Evolutionary conservation across 1,140 invertebrate genomes (phyloP).

Genomic region (Drosophila takahashii): DNA sequence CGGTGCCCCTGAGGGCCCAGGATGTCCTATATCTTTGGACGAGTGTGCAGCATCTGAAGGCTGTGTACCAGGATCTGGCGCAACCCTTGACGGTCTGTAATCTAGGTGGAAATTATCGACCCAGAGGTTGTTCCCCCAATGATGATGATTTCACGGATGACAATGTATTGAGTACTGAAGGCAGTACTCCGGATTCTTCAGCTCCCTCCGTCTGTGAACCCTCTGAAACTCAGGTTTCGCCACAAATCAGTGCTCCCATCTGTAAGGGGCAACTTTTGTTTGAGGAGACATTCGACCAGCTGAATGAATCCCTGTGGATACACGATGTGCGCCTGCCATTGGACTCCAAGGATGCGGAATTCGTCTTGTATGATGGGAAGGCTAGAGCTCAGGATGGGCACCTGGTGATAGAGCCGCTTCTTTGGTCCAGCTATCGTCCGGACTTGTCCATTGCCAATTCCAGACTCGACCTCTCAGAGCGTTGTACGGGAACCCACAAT

Average conservation of each 20-base stretch:
- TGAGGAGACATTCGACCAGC: conserved; percentile 64
- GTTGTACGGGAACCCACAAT: conserved; percentile 66
- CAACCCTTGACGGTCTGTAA: conserved; percentile 41
- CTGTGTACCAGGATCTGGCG: conserved; percentile 51
- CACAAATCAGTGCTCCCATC: conserved; percentile 8
- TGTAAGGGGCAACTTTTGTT: conserved; percentile 72
- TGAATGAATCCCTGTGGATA: conserved; percentile 67
- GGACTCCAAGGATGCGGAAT: conserved; percentile 66
- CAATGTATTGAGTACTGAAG: neutral
- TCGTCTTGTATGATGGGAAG: conserved; percentile 66
- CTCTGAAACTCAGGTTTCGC: neutral
- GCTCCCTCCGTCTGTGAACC: conserved; percentile 9
- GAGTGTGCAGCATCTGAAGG: conserved; percentile 66
- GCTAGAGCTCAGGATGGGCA: conserved; percentile 40
- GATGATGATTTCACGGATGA: conserved; percentile 11
- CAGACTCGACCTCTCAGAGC: conserved; percentile 55
- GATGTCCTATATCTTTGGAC: conserved; percentile 72
- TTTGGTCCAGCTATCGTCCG: conserved; percentile 65
- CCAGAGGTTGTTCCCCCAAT: conserved; percentile 17
- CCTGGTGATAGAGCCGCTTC: conserved; percentile 50
- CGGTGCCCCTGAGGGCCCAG: conserved; percentile 34
- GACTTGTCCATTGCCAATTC: conserved; percentile 52
- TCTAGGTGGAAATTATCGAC: conserved; percentile 42
- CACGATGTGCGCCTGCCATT: conserved; percentile 65
- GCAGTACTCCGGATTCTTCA: neutral